Base-by-base conservation (phyloP, 2,797 vertebrate species). In the Argyrosomus regius region DNA sequence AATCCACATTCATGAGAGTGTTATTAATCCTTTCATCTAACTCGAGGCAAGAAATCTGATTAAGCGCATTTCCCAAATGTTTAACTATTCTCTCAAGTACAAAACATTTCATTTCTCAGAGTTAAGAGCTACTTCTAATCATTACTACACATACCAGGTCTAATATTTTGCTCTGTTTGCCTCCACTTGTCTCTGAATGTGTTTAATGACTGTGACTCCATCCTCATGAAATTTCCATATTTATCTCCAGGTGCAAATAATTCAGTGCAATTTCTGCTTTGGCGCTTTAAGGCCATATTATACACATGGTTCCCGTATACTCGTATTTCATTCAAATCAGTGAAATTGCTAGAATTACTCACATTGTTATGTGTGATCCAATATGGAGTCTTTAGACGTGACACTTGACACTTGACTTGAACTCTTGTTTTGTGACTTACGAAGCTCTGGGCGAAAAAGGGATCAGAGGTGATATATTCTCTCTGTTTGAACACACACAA, bases 401-500 rank as follows among this genome's bases (percentile, higher is more conserved):
- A 76, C 31, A 60, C 48, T 67, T 62, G 18, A 67, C 58, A 41
- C 59, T 58, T 72, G 45, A 57, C 67, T 80, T 69, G 43, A 80
- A 75, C 75, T 74, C 59, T 20, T 72, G 45, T 60, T 73, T 85
- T 77, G 59, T 71, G 31, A 65, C 64, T 81, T 73, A 45, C 43
- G 3, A 70, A 81, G 56, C 56, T 70, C 5, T 62, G 46, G 60
- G 80, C 79, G 68, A 91, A 64, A 64, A 82, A 72, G 39, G 67
- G 82, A 86, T 91, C 81, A 74, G 73, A 77, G 28, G 39, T 81
- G 74, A 88, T 87, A 78, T 74, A 81, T 83, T 88, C 77, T 83
- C 61, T 88, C 59, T 46, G 57, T 64, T 78, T 68, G 75, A 86
- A 70, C 77, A 77, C 70, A 83, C 73, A 72, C 60, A 67, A 72